phyloP scores from a whole-genome alignment of 2,888 invertebrate genomes.

The Scaptomyza cyrtandrae region DNA sequence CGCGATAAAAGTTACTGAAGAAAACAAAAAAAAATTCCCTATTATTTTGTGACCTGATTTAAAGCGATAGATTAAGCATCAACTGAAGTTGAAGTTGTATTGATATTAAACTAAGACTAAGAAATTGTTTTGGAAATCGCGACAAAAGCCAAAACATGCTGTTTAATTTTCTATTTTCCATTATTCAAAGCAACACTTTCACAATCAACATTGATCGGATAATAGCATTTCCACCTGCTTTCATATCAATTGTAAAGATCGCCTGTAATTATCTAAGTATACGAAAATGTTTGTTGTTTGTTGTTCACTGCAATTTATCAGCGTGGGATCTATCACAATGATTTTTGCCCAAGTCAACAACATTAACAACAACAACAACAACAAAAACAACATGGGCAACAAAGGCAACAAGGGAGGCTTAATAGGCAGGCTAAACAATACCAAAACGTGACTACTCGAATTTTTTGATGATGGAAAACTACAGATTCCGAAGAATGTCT shows the following conservation, averaged over 20 bases:
- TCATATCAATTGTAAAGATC: conserved; percentile 3
- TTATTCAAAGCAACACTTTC: conserved; percentile 2
- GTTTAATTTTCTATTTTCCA: neutral
- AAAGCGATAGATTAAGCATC: neutral
- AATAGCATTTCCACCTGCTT: conserved; percentile 2
- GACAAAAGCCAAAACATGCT: neutral
- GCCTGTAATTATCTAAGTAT: conserved; percentile 11
- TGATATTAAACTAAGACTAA: neutral
- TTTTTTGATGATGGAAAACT: conserved; percentile 26
- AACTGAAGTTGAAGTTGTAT: neutral
- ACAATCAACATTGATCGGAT: conserved; percentile 4
- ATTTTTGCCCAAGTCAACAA: conserved; percentile 6
- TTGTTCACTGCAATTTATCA: conserved; percentile 17
- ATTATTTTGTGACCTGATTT: conserved; percentile 4
- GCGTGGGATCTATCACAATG: conserved; percentile 23
- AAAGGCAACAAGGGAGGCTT: conserved; percentile 5
- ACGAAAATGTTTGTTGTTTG: conserved; percentile 5
- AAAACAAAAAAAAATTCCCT: conserved; percentile 14
- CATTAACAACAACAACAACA: neutral
- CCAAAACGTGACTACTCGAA: conserved; percentile 44
- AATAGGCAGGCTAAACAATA: conserved; percentile 18
- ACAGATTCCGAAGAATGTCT: conserved; percentile 47
- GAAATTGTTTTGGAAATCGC: neutral
- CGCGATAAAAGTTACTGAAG: neutral
- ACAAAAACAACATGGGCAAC: neutral